Evolutionary conservation across 1,140 invertebrate species (phyloP).

Genomic region (Ptiloglossa arizonensis): DNA sequence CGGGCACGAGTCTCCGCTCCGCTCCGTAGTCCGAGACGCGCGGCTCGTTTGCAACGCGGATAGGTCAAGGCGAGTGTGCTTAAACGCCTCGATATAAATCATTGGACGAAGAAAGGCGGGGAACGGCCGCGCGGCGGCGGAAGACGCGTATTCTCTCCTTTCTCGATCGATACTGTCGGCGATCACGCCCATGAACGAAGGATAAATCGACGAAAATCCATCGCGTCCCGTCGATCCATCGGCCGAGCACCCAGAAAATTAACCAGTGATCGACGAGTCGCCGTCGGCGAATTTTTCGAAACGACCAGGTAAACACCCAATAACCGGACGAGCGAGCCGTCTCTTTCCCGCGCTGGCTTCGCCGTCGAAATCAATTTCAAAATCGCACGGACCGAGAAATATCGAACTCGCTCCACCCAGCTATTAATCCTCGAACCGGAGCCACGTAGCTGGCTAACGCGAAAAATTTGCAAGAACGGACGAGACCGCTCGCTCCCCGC

Average conservation of each 20-base stretch:
- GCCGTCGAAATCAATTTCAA: slow-evolving; percentile 52
- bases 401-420: slow-evolving; percentile 19
- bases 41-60: slow-evolving; percentile 55
- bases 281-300: slow-evolving; percentile 45
- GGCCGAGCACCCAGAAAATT: slow-evolving; percentile 41
- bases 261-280: slow-evolving; percentile 42
- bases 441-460: no score
- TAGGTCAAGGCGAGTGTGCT: slow-evolving; percentile 61
- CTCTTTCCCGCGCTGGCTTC: background rate
- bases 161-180: slow-evolving; percentile 40
- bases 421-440: slow-evolving; percentile 39
- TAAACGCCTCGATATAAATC: slow-evolving; percentile 52
- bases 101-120: slow-evolving; percentile 18
- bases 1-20: no score
- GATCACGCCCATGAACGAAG: slow-evolving; percentile 42
- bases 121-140: background rate
- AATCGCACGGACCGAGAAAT: slow-evolving; percentile 37
- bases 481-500: no score
- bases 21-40: no score
- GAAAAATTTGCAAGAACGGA: slow-evolving; percentile 9
- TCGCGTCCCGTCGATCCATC: slow-evolving; percentile 21
- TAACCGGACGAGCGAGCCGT: slow-evolving; percentile 24
- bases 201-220: slow-evolving; percentile 46
- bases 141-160: slow-evolving; percentile 37
- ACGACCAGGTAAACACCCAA: slow-evolving; percentile 21